Percentiles rank a stretch among this genome's conserved stretches.
phyloP scores from a whole-genome alignment of 2,113 vertebrate species.

The Dasyurus viverrinus region DNA sequence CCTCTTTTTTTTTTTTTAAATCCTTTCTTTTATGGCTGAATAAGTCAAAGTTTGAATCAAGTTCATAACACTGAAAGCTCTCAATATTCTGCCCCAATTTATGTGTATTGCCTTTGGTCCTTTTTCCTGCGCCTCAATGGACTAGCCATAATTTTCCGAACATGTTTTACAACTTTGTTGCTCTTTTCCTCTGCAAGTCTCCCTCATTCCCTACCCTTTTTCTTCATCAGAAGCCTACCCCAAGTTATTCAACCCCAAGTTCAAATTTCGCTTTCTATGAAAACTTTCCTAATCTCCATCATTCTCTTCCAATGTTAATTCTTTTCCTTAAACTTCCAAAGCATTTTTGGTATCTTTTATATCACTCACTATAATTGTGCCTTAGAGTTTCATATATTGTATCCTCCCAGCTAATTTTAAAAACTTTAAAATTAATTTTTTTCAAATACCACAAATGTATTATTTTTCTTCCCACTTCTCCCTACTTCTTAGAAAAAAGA shows the following conservation, averaged over 20 bases:
- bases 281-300: background rate
- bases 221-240: background rate
- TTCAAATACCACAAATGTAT: background rate
- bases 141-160: background rate
- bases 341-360: background rate
- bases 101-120: background rate
- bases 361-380: background rate
- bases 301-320: background rate
- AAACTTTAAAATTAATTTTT: too few species aligned
- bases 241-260: background rate
- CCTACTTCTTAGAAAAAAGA: background rate
- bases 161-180: background rate
- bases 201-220: background rate
- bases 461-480: background rate
- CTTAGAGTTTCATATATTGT: background rate
- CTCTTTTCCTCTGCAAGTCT: background rate
- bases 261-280: background rate
- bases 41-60: background rate
- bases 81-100: background rate
- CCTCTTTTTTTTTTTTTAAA: background rate
- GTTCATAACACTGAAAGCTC: background rate
- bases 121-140: background rate
- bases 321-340: background rate
- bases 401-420: background rate
- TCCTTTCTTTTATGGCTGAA: background rate